These are phyloP conservation scores for Metopia argyrocephala DNA, from an alignment of 2,888 invertebrate species.

Conservation along the genomic window DNA sequence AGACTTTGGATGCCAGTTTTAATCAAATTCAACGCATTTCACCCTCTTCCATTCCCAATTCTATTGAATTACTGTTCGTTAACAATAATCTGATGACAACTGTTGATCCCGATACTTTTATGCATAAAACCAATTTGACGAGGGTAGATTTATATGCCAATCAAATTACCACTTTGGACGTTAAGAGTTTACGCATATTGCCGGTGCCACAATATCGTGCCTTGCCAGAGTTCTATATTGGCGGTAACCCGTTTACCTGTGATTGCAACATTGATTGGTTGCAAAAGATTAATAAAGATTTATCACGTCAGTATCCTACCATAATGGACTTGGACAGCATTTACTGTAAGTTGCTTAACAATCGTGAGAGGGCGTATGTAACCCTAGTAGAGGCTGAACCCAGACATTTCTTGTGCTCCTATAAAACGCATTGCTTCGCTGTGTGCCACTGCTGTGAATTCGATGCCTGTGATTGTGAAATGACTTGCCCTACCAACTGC, in stretches of 20 bases:
- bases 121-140: conserved; percentile 92
- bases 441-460: conserved; percentile 97
- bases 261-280: conserved; percentile 98
- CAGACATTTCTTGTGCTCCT: conserved; percentile 94
- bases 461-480: conserved; percentile 98
- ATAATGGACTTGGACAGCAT: conserved; percentile 94
- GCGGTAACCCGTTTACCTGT: conserved; percentile 95
- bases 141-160: conserved; percentile 95
- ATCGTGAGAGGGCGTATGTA: conserved; percentile 89
- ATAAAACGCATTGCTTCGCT: conserved; percentile 95
- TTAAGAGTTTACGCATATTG: conserved; percentile 90
- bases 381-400: conserved; percentile 92
- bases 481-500: conserved; percentile 96
- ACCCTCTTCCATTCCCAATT: conserved; percentile 88
- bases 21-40: conserved; percentile 90
- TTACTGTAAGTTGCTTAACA: conserved; percentile 92
- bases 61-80: conserved; percentile 90
- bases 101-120: conserved; percentile 93
- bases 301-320: conserved; percentile 91
- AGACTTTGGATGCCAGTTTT: conserved; percentile 93
- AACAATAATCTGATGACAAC: conserved; percentile 92
- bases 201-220: conserved; percentile 86
- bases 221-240: conserved; percentile 94
- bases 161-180: conserved; percentile 92
- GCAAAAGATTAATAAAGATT: conserved; percentile 92